Conservation (phyloP, 2,113 vertebrate species). For the Tragelaphus scriptus region DNA sequence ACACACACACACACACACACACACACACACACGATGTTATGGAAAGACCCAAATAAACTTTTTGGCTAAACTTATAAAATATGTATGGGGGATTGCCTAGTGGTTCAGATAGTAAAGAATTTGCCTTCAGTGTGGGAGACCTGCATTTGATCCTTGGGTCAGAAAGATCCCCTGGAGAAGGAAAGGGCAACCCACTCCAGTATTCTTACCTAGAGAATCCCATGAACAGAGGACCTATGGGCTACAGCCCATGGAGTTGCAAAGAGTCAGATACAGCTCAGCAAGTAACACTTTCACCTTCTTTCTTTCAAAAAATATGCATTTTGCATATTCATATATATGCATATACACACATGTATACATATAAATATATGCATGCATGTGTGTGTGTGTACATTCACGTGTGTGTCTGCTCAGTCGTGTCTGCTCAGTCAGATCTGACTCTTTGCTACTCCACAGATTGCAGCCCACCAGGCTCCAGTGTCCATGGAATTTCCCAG, state of each 20-base stretch:
- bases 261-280: background rate
- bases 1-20: background rate
- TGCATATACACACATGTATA: background rate
- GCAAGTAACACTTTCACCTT: background rate
- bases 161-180: background rate
- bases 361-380: background rate
- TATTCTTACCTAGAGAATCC: background rate
- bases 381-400: background rate
- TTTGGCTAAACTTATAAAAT: background rate
- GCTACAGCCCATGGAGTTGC: background rate
- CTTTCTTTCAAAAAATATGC: background rate
- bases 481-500: background rate
- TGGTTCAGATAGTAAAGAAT: background rate
- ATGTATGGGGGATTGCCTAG: background rate
- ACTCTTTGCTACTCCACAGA: background rate
- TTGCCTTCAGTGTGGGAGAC: background rate
- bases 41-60: background rate
- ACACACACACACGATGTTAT: background rate
- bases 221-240: background rate
- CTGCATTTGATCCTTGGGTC: background rate
- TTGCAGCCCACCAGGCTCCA: background rate
- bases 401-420: background rate
- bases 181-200: background rate
- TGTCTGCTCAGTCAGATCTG: too few relatives aligned
- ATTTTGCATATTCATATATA: background rate